Percentiles rank a stretch among this genome's conserved stretches.
Conservation (phyloP, 2,797 vertebrate genomes). For the Lutjanus argentimaculatus region DNA sequence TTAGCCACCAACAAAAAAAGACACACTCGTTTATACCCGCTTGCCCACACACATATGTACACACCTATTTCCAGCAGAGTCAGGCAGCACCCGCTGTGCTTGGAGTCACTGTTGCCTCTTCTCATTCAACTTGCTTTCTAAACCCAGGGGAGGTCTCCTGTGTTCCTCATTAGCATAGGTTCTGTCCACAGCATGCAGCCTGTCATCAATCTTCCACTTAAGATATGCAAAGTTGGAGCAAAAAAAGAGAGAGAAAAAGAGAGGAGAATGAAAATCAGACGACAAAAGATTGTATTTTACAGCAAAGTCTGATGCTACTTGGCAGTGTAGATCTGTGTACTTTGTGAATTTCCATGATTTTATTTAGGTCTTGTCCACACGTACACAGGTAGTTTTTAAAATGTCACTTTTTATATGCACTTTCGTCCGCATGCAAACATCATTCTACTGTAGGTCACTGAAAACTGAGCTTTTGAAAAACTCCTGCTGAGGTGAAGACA, state of each 20-base stretch:
- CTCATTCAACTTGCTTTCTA: slow-evolving; percentile 50
- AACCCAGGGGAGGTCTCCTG: slow-evolving; percentile 63
- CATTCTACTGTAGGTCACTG: no score
- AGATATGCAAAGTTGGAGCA: slow-evolving; percentile 60
- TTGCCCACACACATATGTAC: slow-evolving; percentile 4
- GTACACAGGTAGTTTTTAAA: no score
- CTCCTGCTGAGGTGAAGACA: no score
- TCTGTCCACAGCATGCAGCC: slow-evolving; percentile 61
- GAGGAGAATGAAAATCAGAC: neutral
- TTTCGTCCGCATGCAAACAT: no score
- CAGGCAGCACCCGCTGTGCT: slow-evolving; percentile 33
- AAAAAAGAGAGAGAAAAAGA: neutral
- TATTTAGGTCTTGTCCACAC: neutral
- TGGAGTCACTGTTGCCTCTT: slow-evolving; percentile 41
- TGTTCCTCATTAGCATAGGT: slow-evolving; percentile 77
- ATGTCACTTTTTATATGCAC: no score
- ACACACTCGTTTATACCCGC: neutral
- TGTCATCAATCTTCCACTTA: slow-evolving; percentile 77
- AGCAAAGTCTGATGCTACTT: neutral
- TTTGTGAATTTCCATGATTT: neutral
- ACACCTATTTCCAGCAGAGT: slow-evolving; percentile 20
- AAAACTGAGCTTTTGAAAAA: no score
- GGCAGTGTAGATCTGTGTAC: neutral
- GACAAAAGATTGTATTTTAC: neutral
- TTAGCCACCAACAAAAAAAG: slow-evolving; percentile 11